These are phyloP conservation scores for Taxidea taxus DNA, from an alignment of 2,113 vertebrate species.

Conservation along the genomic window DNA sequence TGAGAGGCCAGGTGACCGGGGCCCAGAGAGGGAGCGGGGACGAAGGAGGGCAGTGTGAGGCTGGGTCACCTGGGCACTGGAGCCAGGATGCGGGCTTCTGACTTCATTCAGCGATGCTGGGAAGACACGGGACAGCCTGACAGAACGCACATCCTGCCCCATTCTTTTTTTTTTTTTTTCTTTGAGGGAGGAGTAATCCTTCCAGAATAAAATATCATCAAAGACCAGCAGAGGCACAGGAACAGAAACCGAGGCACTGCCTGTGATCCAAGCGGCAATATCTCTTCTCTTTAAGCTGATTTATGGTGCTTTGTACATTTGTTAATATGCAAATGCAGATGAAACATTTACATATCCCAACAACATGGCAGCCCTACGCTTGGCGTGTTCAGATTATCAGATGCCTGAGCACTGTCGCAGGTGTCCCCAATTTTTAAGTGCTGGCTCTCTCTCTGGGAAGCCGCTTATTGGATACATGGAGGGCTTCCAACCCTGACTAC, in stretches of 20 bases:
- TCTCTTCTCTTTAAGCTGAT: neutral
- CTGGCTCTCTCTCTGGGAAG: fast-evolving
- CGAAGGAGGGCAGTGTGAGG: neutral
- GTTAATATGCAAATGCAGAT: neutral
- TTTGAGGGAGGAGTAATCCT: neutral
- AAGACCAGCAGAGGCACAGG: neutral
- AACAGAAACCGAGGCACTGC: neutral
- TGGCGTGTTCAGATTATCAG: neutral
- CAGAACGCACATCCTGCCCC: neutral
- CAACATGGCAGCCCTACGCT: neutral
- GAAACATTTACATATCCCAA: neutral
- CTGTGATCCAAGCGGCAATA: neutral
- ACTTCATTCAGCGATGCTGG: neutral
- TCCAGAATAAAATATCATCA: neutral
- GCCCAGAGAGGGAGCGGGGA: neutral
- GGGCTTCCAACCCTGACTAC: neutral
- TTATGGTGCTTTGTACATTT: neutral
- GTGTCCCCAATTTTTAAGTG: fast-evolving
- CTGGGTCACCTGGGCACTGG: fast-evolving
- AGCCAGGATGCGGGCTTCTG: fast-evolving
- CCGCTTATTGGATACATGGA: neutral
- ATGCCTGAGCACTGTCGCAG: neutral
- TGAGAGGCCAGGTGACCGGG: neutral
- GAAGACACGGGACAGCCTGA: fast-evolving
- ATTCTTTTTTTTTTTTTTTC: neutral